Evolutionary conservation across 2,113 vertebrate species (phyloP).

Genomic region (Pygathrix nemaeus): DNA sequence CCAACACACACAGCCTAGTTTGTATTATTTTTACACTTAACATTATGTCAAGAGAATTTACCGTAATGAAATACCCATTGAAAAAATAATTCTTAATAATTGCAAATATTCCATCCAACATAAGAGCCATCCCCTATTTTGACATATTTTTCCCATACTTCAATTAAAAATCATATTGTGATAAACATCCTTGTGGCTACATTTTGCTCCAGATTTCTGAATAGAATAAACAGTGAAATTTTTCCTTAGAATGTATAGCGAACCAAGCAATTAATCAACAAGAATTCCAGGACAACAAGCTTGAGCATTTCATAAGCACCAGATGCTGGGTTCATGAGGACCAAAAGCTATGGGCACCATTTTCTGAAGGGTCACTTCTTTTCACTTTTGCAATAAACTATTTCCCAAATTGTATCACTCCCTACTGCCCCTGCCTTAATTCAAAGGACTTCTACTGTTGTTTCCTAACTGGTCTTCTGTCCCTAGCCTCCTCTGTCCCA

Average conservation of each 20-base stretch:
- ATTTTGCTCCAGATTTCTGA: neutral
- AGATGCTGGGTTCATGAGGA: neutral
- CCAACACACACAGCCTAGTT: too few relatives aligned
- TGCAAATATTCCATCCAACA: neutral
- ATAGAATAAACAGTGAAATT: neutral
- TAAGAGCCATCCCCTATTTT: neutral
- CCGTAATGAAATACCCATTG: neutral
- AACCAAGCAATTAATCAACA: neutral
- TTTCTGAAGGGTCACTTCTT: neutral
- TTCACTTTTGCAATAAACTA: neutral
- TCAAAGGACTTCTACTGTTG: neutral
- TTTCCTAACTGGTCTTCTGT: too few relatives aligned
- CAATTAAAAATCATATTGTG: constrained; percentile 10
- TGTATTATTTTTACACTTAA: neutral
- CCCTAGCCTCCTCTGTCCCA: neutral
- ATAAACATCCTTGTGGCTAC: neutral
- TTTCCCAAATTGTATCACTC: neutral
- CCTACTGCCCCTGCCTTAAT: neutral
- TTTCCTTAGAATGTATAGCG: neutral
- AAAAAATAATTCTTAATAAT: constrained; percentile 21
- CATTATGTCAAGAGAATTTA: neutral
- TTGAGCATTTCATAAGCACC: neutral
- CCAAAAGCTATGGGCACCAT: neutral
- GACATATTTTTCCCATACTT: neutral
- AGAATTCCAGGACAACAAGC: neutral